Evolutionary conservation across 2,113 vertebrate species (phyloP).

Genomic region (Bambusicola thoracicus): DNA sequence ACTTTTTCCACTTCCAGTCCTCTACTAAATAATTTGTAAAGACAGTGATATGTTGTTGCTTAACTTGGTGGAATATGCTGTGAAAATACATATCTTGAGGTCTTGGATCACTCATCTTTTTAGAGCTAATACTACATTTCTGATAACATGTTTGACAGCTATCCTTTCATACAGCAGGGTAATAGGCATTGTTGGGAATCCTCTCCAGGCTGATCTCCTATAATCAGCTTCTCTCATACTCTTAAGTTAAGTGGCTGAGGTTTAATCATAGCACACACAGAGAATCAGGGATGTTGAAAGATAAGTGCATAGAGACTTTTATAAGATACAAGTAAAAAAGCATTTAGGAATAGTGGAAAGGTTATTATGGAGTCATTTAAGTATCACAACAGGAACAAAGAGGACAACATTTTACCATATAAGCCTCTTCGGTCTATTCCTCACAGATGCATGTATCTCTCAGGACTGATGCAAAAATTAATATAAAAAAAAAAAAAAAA

Average conservation of each 20-base stretch:
- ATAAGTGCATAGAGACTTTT: background rate
- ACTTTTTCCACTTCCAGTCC: background rate
- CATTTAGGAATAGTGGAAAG: background rate
- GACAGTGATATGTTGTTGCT: background rate
- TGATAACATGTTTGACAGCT: background rate
- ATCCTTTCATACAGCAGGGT: background rate
- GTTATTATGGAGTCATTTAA: background rate
- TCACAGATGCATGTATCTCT: background rate
- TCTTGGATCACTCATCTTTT: background rate
- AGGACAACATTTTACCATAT: background rate
- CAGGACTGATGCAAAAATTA: background rate
- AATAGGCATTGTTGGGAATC: background rate
- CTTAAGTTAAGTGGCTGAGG: background rate
- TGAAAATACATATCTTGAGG: background rate
- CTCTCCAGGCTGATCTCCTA: background rate
- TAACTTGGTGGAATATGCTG: background rate
- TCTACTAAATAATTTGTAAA: background rate
- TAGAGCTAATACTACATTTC: background rate
- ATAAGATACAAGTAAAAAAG: background rate
- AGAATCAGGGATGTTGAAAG: background rate
- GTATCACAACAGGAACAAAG: background rate
- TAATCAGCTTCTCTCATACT: background rate
- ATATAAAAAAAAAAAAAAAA: background rate
- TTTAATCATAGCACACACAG: accelerated
- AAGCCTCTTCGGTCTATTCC: background rate